A percentile compares a stretch with the other conserved stretches of the same genome.
Conservation (phyloP, 2,797 vertebrate genomes). For the Sandelia bainsii region DNA sequence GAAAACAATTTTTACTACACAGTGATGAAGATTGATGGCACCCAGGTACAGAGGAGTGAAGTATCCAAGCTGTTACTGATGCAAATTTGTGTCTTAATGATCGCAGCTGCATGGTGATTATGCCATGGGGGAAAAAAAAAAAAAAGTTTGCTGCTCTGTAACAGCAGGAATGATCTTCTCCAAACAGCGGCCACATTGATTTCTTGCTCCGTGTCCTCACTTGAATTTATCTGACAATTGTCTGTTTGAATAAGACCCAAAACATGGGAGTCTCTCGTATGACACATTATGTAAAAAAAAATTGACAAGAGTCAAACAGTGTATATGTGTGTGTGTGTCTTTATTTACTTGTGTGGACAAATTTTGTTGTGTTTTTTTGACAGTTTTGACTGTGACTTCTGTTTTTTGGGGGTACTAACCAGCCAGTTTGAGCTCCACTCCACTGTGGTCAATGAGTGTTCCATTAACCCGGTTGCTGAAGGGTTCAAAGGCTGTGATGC, state of each 20-base stretch:
- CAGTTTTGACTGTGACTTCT: neutral
- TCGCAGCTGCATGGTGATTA: slow-evolving; percentile 58
- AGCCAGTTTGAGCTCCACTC: slow-evolving; percentile 92
- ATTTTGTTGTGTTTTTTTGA: neutral
- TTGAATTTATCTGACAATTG: slow-evolving; percentile 21
- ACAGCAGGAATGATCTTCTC: slow-evolving; percentile 37
- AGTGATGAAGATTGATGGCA: slow-evolving; percentile 38
- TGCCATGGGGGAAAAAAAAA: slow-evolving; percentile 17
- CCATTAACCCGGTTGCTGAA: slow-evolving; percentile 92
- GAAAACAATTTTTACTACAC: slow-evolving; percentile 27
- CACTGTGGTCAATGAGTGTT: slow-evolving; percentile 97
- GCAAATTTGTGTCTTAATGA: slow-evolving; percentile 55
- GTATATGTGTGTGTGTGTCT: neutral
- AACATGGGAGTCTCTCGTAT: neutral
- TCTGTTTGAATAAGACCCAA: slow-evolving; percentile 13
- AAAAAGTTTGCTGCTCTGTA: slow-evolving; percentile 35
- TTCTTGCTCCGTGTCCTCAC: slow-evolving; percentile 23
- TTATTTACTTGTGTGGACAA: neutral
- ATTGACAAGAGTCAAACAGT: neutral
- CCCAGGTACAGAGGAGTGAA: slow-evolving; percentile 39
- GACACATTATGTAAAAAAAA: neutral
- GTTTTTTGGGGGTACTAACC: slow-evolving; percentile 79
- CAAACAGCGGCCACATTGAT: slow-evolving; percentile 14
- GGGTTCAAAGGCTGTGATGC: slow-evolving; percentile 92
- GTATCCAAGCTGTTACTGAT: slow-evolving; percentile 40